phyloP scores from a whole-genome alignment of 2,797 vertebrate species.

The Gephyroberyx darwinii region DNA sequence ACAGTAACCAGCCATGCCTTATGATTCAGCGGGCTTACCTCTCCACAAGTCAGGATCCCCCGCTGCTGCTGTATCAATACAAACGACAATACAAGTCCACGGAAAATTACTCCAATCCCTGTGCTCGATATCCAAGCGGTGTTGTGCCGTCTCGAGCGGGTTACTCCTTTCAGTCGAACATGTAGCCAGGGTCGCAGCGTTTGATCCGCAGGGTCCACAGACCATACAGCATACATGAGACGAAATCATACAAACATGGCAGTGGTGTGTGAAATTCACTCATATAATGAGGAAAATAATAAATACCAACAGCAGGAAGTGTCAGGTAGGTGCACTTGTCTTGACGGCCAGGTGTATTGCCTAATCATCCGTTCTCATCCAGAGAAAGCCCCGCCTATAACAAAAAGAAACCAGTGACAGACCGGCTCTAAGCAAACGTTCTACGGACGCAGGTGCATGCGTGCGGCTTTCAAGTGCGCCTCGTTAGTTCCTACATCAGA shows the following conservation, averaged over 20 bases:
- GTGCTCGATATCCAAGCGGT: constrained; percentile 30
- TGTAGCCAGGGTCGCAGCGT: constrained; percentile 63
- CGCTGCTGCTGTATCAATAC: constrained; percentile 6
- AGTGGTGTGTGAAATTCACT: constrained; percentile 47
- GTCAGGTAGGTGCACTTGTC: constrained; percentile 69
- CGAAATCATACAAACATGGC: constrained; percentile 60
- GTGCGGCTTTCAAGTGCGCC: constrained; percentile 29
- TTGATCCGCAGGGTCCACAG: constrained; percentile 49
- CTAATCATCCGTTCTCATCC: constrained; percentile 59
- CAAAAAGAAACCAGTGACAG: constrained; percentile 57
- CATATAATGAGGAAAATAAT: constrained; percentile 36
- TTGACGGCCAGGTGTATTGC: constrained; percentile 62
- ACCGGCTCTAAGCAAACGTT: constrained; percentile 28
- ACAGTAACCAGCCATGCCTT: not conserved
- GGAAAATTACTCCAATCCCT: constrained; percentile 23
- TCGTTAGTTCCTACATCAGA: constrained; percentile 1
- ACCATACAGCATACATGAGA: constrained; percentile 56
- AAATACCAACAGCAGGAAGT: constrained; percentile 76
- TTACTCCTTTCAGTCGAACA: constrained; percentile 59
- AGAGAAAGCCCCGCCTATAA: constrained; percentile 53
- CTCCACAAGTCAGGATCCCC: constrained; percentile 27
- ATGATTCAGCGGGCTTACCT: constrained; percentile 38
- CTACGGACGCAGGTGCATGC: constrained; percentile 74
- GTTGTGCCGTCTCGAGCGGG: constrained; percentile 34
- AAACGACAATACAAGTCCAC: constrained; percentile 25